Evolutionary conservation across 2,888 invertebrate genomes (phyloP).

Genomic region (Andrena bicolor): DNA sequence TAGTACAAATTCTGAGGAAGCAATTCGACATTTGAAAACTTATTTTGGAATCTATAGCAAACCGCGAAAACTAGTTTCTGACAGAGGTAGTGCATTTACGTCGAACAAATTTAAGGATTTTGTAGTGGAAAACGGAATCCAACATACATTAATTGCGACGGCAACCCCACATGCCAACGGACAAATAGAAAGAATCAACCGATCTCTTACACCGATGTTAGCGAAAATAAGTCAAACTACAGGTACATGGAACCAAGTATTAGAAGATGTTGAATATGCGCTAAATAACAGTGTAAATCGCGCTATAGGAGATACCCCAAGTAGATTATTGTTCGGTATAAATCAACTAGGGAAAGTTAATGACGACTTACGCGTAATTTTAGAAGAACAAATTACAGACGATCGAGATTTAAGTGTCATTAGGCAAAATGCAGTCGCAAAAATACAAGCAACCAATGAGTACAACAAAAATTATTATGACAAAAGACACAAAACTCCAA

Average conservation of each 20-base stretch:
- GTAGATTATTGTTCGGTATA: conserved; percentile 29
- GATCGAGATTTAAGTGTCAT: background rate
- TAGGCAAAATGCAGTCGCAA: background rate
- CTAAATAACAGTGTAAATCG: conserved; percentile 40
- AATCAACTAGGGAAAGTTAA: conserved; percentile 23
- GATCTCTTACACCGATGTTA: conserved; percentile 37
- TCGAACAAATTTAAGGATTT: conserved; percentile 38
- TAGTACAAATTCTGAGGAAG: conserved; percentile 6
- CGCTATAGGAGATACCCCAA: conserved; percentile 31
- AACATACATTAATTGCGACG: conserved; percentile 34
- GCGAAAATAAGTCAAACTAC: conserved; percentile 30
- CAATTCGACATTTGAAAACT: conserved; percentile 7
- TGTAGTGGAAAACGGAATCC: conserved; percentile 1
- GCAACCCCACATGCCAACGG: conserved; percentile 40
- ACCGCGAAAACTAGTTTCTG: conserved; percentile 2
- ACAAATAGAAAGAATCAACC: conserved; percentile 35
- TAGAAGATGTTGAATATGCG: conserved; percentile 28
- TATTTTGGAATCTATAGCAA: conserved; percentile 7
- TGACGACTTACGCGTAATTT: conserved; percentile 10
- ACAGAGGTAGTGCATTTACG: conserved; percentile 15
- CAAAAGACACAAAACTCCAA: conserved; percentile 21
- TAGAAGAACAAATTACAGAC: background rate
- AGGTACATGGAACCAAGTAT: conserved; percentile 13
- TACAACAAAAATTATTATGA: conserved; percentile 30
- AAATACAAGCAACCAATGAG: background rate